These are phyloP conservation scores for Leptosomus discolor DNA, from an alignment of 2,113 vertebrate species.

Conservation along the genomic window DNA sequence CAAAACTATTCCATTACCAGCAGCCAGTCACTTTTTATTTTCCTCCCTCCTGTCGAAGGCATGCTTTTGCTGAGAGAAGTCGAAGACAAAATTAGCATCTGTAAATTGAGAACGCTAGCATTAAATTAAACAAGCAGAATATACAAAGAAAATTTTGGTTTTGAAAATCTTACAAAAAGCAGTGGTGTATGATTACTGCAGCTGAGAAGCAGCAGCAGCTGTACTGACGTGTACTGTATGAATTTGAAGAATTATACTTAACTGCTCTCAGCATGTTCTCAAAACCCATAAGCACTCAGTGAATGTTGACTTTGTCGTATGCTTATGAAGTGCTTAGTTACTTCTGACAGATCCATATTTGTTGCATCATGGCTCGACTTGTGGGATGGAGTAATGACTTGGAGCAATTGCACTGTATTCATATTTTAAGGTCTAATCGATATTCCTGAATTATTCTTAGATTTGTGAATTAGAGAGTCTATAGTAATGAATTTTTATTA, in stretches of 20 bases:
- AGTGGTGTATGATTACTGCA: neutral
- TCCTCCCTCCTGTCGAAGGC: neutral
- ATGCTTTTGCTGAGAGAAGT: neutral
- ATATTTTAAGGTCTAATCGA: neutral
- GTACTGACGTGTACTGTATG: neutral
- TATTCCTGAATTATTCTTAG: neutral
- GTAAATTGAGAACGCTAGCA: neutral
- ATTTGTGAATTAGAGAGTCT: neutral
- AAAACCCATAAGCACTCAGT: neutral
- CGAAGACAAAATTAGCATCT: neutral
- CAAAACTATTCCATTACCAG: neutral
- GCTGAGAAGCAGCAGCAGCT: neutral
- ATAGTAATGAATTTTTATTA: neutral
- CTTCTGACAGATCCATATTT: neutral
- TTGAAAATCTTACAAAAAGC: neutral
- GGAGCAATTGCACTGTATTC: neutral
- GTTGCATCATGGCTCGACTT: neutral
- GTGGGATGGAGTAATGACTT: neutral
- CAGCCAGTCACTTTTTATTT: neutral
- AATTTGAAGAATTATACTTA: neutral
- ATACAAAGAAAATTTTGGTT: neutral
- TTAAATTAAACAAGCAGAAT: neutral
- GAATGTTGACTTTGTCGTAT: neutral
- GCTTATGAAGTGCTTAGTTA: neutral
- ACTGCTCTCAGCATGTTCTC: neutral